Conservation (phyloP, 2,888 invertebrate species). For the Heliconius sara region DNA sequence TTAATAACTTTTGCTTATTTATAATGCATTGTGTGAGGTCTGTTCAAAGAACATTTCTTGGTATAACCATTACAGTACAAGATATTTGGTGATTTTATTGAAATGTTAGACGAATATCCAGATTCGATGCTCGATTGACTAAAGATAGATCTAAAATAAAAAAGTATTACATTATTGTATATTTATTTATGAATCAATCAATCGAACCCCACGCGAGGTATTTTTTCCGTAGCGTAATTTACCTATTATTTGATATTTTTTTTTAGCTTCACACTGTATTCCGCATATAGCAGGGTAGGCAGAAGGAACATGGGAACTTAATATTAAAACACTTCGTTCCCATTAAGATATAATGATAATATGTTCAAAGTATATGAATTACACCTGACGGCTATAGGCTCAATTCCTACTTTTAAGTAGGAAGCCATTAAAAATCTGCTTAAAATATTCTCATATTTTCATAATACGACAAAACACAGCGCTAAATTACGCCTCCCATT, state of each 20-base stretch:
- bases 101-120: constrained; percentile 62
- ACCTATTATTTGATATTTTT: too few species aligned
- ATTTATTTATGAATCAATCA: not conserved
- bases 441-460: too few species aligned
- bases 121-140: constrained; percentile 63
- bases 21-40: constrained; percentile 54
- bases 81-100: constrained; percentile 51
- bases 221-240: too few species aligned
- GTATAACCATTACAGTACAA: constrained; percentile 62
- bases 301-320: not conserved
- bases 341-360: not conserved
- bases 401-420: too few species aligned
- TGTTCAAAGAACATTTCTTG: constrained; percentile 60
- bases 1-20: constrained; percentile 47
- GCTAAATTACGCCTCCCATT: too few species aligned
- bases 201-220: too few species aligned
- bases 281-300: too few species aligned
- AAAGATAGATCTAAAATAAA: constrained; percentile 59
- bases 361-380: too few species aligned
- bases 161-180: not conserved
- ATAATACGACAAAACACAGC: too few species aligned
- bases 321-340: not conserved
- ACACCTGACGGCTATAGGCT: too few species aligned
- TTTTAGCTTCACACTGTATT: too few species aligned
- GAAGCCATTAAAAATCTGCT: too few species aligned